These are phyloP conservation scores for Pomacea canaliculata DNA, from an alignment of 2,888 invertebrate genomes.

Conservation along the genomic window DNA sequence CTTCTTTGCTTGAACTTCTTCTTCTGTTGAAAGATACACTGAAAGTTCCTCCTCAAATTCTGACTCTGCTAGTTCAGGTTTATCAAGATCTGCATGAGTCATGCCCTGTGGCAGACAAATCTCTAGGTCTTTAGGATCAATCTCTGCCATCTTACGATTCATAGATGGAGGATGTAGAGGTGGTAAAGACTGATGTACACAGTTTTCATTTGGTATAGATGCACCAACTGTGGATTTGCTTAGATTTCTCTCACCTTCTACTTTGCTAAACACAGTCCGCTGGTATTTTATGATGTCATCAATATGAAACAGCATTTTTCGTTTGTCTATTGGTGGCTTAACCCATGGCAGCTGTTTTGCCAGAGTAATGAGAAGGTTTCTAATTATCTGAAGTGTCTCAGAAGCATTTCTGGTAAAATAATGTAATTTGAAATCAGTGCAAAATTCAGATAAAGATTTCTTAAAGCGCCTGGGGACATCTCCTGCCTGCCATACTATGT, in stretches of 20 bases:
- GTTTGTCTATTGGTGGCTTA: not conserved
- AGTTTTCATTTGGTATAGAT: not conserved
- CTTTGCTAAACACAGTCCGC: constrained; percentile 11
- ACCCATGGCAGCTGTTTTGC: constrained; percentile 12
- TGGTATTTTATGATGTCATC: constrained; percentile 17
- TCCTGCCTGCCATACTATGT: constrained; percentile 17
- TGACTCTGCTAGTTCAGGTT: constrained; percentile 1
- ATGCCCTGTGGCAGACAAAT: not conserved
- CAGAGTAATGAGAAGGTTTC: constrained; percentile 12
- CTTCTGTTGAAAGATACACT: not conserved
- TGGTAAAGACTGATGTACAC: not conserved
- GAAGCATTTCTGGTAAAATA: not conserved
- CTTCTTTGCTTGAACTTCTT: constrained; percentile 8
- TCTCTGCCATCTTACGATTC: not conserved
- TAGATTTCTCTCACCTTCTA: not conserved
- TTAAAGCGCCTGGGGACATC: not conserved
- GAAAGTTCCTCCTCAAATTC: constrained; percentile 21
- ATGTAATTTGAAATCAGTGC: not conserved
- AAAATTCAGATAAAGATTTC: constrained; percentile 8
- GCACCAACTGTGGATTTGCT: not conserved
- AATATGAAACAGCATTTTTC: constrained; percentile 13
- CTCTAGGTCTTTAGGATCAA: not conserved
- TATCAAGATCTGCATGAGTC: constrained; percentile 9
- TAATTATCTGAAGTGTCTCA: not conserved
- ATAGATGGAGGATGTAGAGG: constrained; percentile 10